Conservation (phyloP, 2,113 vertebrate species). For the Paradoxurus hermaphroditus region DNA sequence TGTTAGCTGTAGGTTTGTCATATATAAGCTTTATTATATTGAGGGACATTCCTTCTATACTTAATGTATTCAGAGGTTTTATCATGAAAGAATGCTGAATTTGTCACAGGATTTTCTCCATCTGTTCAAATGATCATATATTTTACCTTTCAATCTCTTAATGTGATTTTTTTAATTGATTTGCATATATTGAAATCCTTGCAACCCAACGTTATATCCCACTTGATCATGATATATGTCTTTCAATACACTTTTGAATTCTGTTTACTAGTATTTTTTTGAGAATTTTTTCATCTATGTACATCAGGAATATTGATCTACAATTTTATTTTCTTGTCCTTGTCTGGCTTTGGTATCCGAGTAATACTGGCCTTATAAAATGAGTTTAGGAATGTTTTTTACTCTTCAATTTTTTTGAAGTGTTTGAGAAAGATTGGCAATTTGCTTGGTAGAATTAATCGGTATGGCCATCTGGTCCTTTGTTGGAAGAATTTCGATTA, state of each 20-base stretch:
- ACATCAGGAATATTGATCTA: not conserved
- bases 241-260: not conserved
- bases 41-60: not conserved
- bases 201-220: not conserved
- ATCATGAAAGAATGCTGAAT: not conserved
- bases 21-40: not conserved
- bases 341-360: not conserved
- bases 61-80: not conserved
- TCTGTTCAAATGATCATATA: not conserved
- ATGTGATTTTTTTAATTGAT: not conserved
- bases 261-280: not conserved
- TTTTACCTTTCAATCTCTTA: not conserved
- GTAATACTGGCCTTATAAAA: not conserved
- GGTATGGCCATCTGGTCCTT: not conserved
- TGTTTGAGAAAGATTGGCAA: not conserved
- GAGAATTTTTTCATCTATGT: not conserved
- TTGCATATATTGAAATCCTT: not conserved
- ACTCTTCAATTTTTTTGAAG: not conserved
- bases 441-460: not conserved
- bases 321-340: not conserved
- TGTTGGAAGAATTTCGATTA: not conserved
- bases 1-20: not conserved
- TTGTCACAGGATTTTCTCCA: not conserved
- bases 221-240: not conserved
- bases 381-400: not conserved